Evolutionary conservation across 2,113 vertebrate genomes (phyloP).

Genomic region (Misgurnus anguillicaudatus): DNA sequence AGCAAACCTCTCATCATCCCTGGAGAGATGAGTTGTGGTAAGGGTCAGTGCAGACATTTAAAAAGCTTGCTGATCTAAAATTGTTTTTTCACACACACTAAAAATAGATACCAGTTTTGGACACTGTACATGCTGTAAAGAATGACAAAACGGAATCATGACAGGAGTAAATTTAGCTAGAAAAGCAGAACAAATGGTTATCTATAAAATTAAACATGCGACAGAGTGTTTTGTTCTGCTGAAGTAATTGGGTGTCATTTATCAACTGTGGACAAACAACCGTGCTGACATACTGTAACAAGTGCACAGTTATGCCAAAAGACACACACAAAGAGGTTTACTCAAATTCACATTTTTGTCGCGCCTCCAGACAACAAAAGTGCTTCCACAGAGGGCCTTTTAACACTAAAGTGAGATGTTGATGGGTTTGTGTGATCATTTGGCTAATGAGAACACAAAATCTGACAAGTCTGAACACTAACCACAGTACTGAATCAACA

Average conservation of each 20-base stretch:
- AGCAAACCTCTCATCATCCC: not conserved
- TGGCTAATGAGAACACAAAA: constrained; percentile 10
- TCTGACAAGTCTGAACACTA: not conserved
- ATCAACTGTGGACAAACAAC: constrained; percentile 44
- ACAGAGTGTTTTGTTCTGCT: constrained; percentile 39
- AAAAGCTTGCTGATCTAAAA: not conserved
- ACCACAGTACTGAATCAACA: not conserved
- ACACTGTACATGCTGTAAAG: not conserved
- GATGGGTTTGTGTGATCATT: constrained; percentile 1
- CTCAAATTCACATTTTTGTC: not conserved
- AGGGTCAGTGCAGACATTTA: not conserved
- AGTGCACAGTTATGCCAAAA: constrained; percentile 3
- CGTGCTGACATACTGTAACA: constrained; percentile 34
- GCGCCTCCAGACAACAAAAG: constrained; percentile 16
- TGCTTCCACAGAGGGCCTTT: not conserved
- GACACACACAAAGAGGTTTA: constrained; percentile 28
- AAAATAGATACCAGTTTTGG: not conserved
- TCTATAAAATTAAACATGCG: constrained; percentile 23
- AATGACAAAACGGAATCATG: not conserved
- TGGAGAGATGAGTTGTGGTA: not conserved
- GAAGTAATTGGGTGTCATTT: constrained; percentile 50
- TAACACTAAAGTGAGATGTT: not conserved
- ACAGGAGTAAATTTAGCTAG: not conserved
- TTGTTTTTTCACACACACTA: not conserved
- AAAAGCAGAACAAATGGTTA: constrained; percentile 33